Evolutionary conservation across 2,113 vertebrate species (phyloP), one percentile per base, ranked within the genome.

Genomic region (Stigmatopora nigra): DNA sequence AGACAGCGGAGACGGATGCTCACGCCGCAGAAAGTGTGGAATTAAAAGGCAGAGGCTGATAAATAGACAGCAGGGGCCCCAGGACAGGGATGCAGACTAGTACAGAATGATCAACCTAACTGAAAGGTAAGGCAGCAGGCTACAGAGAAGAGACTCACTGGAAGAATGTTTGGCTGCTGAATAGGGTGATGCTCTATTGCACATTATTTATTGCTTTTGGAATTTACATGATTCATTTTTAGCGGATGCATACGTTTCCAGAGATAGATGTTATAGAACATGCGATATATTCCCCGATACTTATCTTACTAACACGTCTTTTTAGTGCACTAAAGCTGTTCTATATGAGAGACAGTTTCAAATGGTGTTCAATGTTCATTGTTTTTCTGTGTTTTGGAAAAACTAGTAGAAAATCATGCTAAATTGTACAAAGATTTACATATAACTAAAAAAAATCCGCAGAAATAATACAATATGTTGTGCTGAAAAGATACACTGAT

Each of bases 1-100:
- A 77, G 78, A 86, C 81, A 79, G 82, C 65, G 9, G 74, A 86
- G 82, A 87, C 58, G 82, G 86, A 86, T 87, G 83, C 84, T 80
- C 82, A 78, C 83, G 76, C 70, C 49, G 83, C 74, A 71, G 78
- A 88, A 87, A 84, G 84, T 70, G 20, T 63, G 67, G 81, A 87
- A 87, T 86, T 86, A 87, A 86, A 87, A 86, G 82, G 72, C 75
- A 76, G 68, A 63, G 78, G 78, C 78, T 80, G 79, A 79, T 82
- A 82, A 85, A 86, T 76, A 86, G 86, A 86, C 86, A 86, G 82
- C 73, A 81, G 76, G 77, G 77, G 83, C 84, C 83, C 84, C 78
- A 80, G 84, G 82, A 87, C 70, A 79, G 68, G 83, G 79, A 76
- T 47, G 73, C 70, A 78, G 75, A 73, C 85, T 81, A 31, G 25